These are phyloP conservation scores for Autographa gamma DNA, from an alignment of 2,888 invertebrate species.

Conservation along the genomic window DNA sequence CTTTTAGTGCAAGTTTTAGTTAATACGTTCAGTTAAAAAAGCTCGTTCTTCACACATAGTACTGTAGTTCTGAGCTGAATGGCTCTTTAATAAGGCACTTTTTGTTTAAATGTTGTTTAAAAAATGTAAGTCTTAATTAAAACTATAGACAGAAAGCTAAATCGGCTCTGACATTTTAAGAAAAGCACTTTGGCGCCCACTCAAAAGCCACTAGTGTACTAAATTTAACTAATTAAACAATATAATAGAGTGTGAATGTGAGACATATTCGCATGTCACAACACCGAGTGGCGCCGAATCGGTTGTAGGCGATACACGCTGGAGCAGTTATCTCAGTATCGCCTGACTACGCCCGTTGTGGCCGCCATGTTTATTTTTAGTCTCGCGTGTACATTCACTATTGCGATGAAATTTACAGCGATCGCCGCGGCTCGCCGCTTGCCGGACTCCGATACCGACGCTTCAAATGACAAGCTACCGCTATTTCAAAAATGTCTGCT, in stretches of 20 bases:
- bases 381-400: constrained; percentile 82
- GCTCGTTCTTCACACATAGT: no score
- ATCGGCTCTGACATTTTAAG: constrained; percentile 37
- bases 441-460: constrained; percentile 78
- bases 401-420: constrained; percentile 85
- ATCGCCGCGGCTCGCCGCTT: constrained; percentile 73
- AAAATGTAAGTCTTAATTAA: constrained; percentile 10
- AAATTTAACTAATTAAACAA: constrained; percentile 78
- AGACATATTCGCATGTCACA: constrained; percentile 75
- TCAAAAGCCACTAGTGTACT: constrained; percentile 61
- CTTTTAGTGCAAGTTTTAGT: constrained; percentile 49
- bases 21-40: constrained; percentile 72
- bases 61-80: no score
- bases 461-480: constrained; percentile 82
- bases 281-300: constrained; percentile 70
- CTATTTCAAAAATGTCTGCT: constrained; percentile 85
- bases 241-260: constrained; percentile 59
- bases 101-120: constrained; percentile 1
- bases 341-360: constrained; percentile 82
- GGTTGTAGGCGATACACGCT: constrained; percentile 72
- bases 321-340: constrained; percentile 83
- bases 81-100: no score
- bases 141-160: constrained; percentile 12
- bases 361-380: constrained; percentile 85
- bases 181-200: constrained; percentile 63